phyloP scores from a whole-genome alignment of 1,140 invertebrate species.

The Dreissena polymorpha region DNA sequence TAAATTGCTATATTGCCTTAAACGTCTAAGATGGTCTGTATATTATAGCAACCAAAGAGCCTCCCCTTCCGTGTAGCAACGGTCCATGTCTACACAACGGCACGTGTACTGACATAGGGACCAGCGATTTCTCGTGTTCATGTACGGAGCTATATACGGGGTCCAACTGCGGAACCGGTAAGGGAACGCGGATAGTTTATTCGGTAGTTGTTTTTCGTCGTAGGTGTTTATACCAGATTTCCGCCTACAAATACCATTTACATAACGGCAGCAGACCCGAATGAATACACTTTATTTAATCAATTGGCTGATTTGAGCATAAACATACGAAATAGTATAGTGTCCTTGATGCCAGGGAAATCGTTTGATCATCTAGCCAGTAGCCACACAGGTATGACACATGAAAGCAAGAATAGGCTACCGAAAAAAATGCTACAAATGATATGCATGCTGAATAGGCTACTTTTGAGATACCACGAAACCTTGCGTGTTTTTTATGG shows the following conservation, averaged over 20 bases:
- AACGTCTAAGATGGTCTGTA: no score
- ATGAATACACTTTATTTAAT: background rate
- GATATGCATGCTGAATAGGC: no score
- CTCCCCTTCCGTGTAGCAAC: background rate
- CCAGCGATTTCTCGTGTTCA: constrained; percentile 4
- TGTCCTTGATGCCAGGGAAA: background rate
- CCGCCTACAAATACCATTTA: no score
- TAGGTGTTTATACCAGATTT: no score
- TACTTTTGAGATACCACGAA: no score
- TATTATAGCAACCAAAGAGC: constrained; percentile 21
- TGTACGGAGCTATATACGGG: constrained; percentile 28
- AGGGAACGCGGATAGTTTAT: background rate
- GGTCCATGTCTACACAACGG: constrained; percentile 29
- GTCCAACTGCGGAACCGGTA: constrained; percentile 19
- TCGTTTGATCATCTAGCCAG: no score
- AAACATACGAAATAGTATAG: background rate
- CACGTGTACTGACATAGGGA: background rate
- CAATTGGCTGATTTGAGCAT: background rate
- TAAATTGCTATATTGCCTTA: no score
- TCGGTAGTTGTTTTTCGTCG: background rate
- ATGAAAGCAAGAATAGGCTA: no score
- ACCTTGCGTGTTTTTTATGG: no score
- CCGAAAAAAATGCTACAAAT: no score
- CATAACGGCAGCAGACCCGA: background rate
- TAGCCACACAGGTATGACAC: no score